These are phyloP conservation scores for Ophion costatus DNA, from an alignment of 2,888 invertebrate genomes.

Conservation along the genomic window DNA sequence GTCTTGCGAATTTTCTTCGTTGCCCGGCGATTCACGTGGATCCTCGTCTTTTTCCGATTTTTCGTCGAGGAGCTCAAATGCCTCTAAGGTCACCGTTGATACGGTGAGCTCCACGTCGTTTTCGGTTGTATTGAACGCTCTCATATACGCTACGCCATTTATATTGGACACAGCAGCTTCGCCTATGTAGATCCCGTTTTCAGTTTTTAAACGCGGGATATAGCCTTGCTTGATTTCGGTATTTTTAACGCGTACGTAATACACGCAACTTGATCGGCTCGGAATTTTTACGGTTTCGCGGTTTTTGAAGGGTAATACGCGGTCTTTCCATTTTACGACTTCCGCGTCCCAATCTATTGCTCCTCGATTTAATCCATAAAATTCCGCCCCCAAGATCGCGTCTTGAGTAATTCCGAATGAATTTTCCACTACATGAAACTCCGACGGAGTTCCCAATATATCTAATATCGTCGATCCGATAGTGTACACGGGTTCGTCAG, in stretches of 20 bases:
- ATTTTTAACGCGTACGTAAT: conserved; percentile 18
- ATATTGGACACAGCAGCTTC: conserved; percentile 25
- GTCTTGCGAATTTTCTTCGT: neutral
- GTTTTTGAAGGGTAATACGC: conserved; percentile 10
- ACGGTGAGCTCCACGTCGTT: conserved; percentile 35
- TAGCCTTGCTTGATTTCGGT: conserved; percentile 20
- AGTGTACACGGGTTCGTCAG: conserved; percentile 27
- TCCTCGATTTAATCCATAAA: conserved; percentile 26
- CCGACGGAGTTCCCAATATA: conserved; percentile 8
- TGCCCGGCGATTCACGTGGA: neutral
- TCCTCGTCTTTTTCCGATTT: neutral
- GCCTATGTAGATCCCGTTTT: conserved; percentile 18
- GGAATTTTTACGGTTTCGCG: neutral
- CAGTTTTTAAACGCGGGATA: conserved; percentile 7
- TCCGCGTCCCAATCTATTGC: conserved; percentile 17
- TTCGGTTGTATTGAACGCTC: conserved; percentile 28
- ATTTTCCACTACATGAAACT: conserved; percentile 40
- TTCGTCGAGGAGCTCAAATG: conserved; percentile 17
- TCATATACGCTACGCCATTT: conserved; percentile 31
- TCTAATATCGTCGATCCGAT: conserved; percentile 14
- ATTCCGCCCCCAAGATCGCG: conserved; percentile 15
- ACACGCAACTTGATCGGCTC: neutral
- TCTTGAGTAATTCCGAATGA: conserved; percentile 11
- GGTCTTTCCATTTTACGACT: conserved; percentile 12
- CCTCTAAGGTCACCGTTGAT: conserved; percentile 27